Base-by-base conservation (phyloP, 2,888 invertebrate genomes). In the Drosophila colorata region DNA sequence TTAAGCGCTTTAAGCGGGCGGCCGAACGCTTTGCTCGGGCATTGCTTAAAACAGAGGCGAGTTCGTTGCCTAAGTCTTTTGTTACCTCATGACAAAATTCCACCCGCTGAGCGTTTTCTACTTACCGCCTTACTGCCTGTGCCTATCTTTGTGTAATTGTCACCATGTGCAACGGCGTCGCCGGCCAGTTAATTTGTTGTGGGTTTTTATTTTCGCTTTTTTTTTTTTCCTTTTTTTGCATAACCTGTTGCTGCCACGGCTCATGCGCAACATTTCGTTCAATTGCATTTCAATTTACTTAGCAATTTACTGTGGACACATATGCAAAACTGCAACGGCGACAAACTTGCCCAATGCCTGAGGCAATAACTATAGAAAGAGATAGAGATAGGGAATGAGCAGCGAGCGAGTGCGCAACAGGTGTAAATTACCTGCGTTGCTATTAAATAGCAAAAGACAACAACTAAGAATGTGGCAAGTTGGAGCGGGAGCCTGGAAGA, bases 1-100 rank as follows among this genome's bases (percentile, higher is more conserved):
- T 51, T 57, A 59, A 60, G 44, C 57, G 47, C 4, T 20, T 11
- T 25, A 11, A 16, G 23, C 7, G 49, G 25, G 25, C 25, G 25
- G 25, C 20, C 3, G 20, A 3, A 20, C 20, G 20, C 20, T 20
- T 20, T 3, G 20, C 20, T 20, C 20, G 20, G 20, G 4, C 20
- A 20, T 20, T 20, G 20, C 25, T 25, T 25, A 13, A 14, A 14
- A 14, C 14, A 7, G 14, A 11, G 3, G 23, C 31, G n/a, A 60
- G 87, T 87, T 90, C 58, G 90, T 83, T 90, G 82, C 90, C 69
- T 64, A 87, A 90, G 89, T 90, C 90, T 70, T 73, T 81, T 64
- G 74, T 86, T 71, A 49, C 57, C 59, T 53, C 74, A 69, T 37
- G 38, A 13, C 41, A 16, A 41, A 49, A 53, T 18, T 28, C 44